phyloP scores from a whole-genome alignment of 2,888 invertebrate genomes.

The Danaus chrysippus region DNA sequence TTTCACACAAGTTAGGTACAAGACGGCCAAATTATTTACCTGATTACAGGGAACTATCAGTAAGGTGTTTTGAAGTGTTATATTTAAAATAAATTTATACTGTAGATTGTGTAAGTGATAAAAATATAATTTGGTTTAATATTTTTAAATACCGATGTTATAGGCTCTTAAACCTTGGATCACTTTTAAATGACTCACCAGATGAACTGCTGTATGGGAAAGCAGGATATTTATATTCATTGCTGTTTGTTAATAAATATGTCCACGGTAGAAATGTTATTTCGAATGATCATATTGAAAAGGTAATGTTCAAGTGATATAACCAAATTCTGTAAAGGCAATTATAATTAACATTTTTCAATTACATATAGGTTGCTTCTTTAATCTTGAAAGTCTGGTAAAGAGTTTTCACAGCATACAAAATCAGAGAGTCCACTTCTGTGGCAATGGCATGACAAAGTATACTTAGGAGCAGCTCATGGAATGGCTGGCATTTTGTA shows the following conservation, averaged over 20 bases:
- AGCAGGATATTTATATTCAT: conserved; percentile 88
- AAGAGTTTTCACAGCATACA: conserved; percentile 74
- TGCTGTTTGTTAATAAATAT: conserved; percentile 86
- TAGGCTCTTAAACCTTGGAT: conserved; percentile 79
- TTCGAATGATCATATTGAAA: conserved; percentile 77
- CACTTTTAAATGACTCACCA: conserved; percentile 79
- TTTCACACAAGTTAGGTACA: conserved; percentile 79
- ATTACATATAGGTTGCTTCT: conserved; percentile 79
- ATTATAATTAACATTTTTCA: conserved; percentile 5
- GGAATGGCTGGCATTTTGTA: conserved; percentile 92
- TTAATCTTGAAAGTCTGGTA: conserved; percentile 82
- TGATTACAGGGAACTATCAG: conserved; percentile 68
- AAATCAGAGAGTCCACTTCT: conserved; percentile 82
- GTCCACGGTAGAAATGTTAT: conserved; percentile 79
- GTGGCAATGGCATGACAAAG: conserved; percentile 92
- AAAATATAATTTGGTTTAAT: conserved; percentile 11
- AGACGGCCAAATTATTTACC: conserved; percentile 54
- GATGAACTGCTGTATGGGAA: conserved; percentile 93
- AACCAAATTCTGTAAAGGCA: conserved; percentile 1
- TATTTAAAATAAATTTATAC: neutral
- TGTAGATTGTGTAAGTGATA: conserved; percentile 11
- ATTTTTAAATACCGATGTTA: conserved; percentile 26
- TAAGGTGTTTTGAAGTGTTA: conserved; percentile 59
- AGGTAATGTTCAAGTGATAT: conserved; percentile 56
- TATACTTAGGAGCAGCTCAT: conserved; percentile 94